Conservation (phyloP, 2,888 invertebrate genomes). For the Matsumyia berberina region DNA sequence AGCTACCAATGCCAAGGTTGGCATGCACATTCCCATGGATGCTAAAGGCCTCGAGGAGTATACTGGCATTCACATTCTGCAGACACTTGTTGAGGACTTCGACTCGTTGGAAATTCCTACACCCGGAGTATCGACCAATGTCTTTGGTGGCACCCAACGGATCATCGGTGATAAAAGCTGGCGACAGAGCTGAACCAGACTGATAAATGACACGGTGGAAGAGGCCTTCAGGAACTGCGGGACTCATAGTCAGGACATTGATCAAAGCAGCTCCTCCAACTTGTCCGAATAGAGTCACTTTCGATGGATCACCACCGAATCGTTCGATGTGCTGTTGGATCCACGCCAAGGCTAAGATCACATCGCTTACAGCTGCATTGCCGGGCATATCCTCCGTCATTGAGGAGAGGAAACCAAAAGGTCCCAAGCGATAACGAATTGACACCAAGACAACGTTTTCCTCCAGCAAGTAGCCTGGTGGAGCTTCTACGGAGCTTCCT, state of each 20-base stretch:
- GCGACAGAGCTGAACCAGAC: slow-evolving; percentile 85
- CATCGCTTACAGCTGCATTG: slow-evolving; percentile 86
- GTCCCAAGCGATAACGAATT: slow-evolving; percentile 84
- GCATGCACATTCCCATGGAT: slow-evolving; percentile 78
- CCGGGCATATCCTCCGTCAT: slow-evolving; percentile 85
- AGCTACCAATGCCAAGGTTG: slow-evolving; percentile 79
- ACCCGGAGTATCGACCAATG: slow-evolving; percentile 81
- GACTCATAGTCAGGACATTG: slow-evolving; percentile 84
- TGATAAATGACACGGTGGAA: slow-evolving; percentile 85
- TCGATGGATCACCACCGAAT: slow-evolving; percentile 85
- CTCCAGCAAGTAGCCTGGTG: slow-evolving; percentile 84
- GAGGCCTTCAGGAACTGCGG: slow-evolving; percentile 81
- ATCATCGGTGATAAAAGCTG: slow-evolving; percentile 85
- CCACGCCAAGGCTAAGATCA: slow-evolving; percentile 85
- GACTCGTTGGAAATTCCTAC: slow-evolving; percentile 73
- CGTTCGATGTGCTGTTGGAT: slow-evolving; percentile 80
- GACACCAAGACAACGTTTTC: slow-evolving; percentile 84
- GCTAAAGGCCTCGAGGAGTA: slow-evolving; percentile 78
- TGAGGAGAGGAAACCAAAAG: slow-evolving; percentile 85
- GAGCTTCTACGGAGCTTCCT: slow-evolving; percentile 83
- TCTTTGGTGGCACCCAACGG: slow-evolving; percentile 78
- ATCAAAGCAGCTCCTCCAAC: slow-evolving; percentile 85
- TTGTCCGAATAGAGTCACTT: slow-evolving; percentile 85
- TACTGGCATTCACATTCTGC: slow-evolving; percentile 80
- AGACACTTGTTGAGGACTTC: slow-evolving; percentile 80